These are phyloP conservation scores for Drosophila emarginata DNA, from an alignment of 2,888 invertebrate species.

Conservation along the genomic window DNA sequence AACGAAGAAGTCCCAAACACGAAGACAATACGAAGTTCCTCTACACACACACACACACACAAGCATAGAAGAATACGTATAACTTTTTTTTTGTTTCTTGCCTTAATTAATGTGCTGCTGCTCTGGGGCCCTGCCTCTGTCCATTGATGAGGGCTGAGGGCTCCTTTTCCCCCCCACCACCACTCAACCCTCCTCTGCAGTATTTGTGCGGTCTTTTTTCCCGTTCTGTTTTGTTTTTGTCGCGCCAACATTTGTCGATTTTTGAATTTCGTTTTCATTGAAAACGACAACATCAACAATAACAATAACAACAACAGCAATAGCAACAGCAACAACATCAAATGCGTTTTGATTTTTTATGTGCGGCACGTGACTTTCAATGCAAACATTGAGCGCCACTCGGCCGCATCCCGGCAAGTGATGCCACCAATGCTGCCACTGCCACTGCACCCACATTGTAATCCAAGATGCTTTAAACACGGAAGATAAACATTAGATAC, in stretches of 20 bases:
- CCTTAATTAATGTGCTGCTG: slow-evolving; percentile 70
- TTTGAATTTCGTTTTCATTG: slow-evolving; percentile 69
- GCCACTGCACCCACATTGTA: slow-evolving; percentile 41
- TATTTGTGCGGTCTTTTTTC: slow-evolving; percentile 7
- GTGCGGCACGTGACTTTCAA: slow-evolving; percentile 71
- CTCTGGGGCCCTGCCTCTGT: slow-evolving; percentile 48
- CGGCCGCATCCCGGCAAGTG: slow-evolving; percentile 54
- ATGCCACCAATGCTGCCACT: slow-evolving; percentile 8
- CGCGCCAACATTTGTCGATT: slow-evolving; percentile 58
- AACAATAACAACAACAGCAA: slow-evolving; percentile 35
- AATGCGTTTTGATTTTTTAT: slow-evolving; percentile 69
- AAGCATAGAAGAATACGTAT: slow-evolving; percentile 21
- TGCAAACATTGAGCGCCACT: slow-evolving; percentile 68
- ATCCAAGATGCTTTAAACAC: slow-evolving; percentile 54
- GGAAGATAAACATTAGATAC: slow-evolving; percentile 67
- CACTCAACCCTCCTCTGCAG: neutral
- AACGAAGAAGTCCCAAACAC: slow-evolving; percentile 54
- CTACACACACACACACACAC: slow-evolving; percentile 11
- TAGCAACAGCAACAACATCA: slow-evolving; percentile 44
- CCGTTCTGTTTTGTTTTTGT: slow-evolving; percentile 34
- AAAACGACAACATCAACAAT: slow-evolving; percentile 36
- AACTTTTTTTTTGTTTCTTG: slow-evolving; percentile 41
- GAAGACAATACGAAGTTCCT: slow-evolving; percentile 60
- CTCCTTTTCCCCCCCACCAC: slow-evolving; percentile 1
- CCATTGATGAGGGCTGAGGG: slow-evolving; percentile 66